Percentiles rank a stretch among this genome's conserved stretches.
These are phyloP conservation scores for Chionis minor DNA, from an alignment of 2,113 vertebrate species.

Conservation along the genomic window DNA sequence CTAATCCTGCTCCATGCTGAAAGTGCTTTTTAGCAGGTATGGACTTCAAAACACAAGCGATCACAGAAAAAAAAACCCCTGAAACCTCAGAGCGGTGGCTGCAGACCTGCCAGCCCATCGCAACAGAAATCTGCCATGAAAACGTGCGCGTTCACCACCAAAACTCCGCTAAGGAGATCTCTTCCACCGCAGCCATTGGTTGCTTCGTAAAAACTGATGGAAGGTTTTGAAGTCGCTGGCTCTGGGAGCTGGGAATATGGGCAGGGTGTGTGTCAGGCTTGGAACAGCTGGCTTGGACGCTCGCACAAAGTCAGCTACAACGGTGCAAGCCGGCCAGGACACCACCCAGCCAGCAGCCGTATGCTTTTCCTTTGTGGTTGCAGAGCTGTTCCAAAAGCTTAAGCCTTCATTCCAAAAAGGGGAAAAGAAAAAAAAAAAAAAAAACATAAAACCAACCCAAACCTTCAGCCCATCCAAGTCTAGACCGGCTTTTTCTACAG, in stretches of 20 bases:
- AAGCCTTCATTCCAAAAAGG: slow-evolving; percentile 1
- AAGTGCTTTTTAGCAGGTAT: not conserved
- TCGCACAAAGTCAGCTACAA: not conserved
- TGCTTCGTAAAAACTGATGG: not conserved
- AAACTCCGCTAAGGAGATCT: not conserved
- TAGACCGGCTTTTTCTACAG: not conserved
- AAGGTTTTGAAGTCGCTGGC: not conserved
- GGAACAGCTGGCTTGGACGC: slow-evolving; percentile 47
- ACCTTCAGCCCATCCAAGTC: not conserved
- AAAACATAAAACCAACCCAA: not conserved
- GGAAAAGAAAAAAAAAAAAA: not conserved
- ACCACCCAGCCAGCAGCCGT: slow-evolving; percentile 44
- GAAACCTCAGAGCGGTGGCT: not conserved
- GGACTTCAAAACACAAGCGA: not conserved
- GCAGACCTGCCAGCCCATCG: not conserved
- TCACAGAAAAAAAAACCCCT: not conserved
- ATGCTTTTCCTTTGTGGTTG: slow-evolving; percentile 47
- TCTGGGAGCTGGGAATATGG: slow-evolving; percentile 13
- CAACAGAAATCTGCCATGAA: not conserved
- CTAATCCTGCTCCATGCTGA: not conserved
- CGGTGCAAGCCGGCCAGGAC: not conserved
- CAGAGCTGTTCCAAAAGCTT: slow-evolving; percentile 10
- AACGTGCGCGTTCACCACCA: not conserved
- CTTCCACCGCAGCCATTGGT: not conserved
- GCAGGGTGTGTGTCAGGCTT: slow-evolving; percentile 37